Evolutionary conservation across 2,888 invertebrate genomes (phyloP).

Genomic region (Pelosia muscerda): DNA sequence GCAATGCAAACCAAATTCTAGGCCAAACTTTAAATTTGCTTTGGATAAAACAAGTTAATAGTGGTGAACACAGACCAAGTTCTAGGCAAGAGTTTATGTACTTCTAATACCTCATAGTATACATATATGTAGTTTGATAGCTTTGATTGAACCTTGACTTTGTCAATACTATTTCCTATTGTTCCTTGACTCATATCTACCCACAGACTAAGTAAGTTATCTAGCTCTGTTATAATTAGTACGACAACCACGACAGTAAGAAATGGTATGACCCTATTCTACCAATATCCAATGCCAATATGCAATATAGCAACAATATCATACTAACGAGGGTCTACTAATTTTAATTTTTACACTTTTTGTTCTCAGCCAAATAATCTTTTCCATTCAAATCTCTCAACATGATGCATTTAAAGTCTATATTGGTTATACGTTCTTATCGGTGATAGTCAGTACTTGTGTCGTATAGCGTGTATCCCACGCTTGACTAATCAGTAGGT

Average conservation of each 20-base stretch:
- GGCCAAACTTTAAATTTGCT: neutral
- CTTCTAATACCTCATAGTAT: neutral
- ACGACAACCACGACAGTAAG: too few relatives aligned
- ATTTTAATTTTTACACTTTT: too few relatives aligned
- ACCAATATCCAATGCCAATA: too few relatives aligned
- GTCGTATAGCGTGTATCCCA: constrained; percentile 54
- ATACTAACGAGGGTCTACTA: too few relatives aligned
- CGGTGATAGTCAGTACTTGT: constrained; percentile 40
- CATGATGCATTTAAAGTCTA: constrained; percentile 5
- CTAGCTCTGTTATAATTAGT: neutral
- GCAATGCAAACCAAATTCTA: too few relatives aligned
- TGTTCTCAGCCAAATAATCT: neutral
- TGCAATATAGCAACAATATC: too few relatives aligned
- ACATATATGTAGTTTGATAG: neutral
- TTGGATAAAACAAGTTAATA: neutral
- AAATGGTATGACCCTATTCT: too few relatives aligned
- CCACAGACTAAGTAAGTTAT: neutral
- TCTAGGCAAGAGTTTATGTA: neutral
- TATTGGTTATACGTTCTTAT: constrained; percentile 19
- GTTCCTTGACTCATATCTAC: neutral
- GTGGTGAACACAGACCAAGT: neutral
- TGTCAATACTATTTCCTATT: too few relatives aligned
- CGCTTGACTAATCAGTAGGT: constrained; percentile 43
- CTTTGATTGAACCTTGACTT: constrained; percentile 7
- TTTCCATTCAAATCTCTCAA: neutral